Evolutionary conservation across 2,797 vertebrate species (phyloP).

Genomic region (Oceanodroma leucorhoa): DNA sequence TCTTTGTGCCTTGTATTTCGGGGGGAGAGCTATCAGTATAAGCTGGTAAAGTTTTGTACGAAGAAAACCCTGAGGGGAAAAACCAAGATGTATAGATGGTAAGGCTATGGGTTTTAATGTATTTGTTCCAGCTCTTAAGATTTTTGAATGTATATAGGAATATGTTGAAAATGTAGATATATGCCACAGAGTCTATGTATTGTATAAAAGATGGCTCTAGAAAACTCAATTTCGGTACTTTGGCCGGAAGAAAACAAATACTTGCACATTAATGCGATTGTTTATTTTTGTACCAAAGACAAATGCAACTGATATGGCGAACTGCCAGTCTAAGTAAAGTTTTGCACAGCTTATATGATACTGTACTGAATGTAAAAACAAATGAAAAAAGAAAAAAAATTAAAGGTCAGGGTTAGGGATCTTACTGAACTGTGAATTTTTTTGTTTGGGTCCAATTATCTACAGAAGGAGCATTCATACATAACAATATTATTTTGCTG

Average conservation of each 20-base stretch:
- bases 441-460: constrained; percentile 98
- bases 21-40: constrained; percentile 80
- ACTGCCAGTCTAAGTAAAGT: constrained; percentile 99
- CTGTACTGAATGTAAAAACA: constrained; percentile 99
- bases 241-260: constrained; percentile 87
- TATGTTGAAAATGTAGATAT: constrained; percentile 94
- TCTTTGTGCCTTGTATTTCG: constrained; percentile 99
- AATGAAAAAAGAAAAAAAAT: constrained; percentile 64
- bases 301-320: constrained; percentile 99
- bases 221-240: constrained; percentile 91
- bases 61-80: constrained; percentile 80
- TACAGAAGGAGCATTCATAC: constrained; percentile 95
- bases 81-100: constrained; percentile 80
- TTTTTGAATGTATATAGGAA: constrained; percentile 98
- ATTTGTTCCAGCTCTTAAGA: constrained; percentile 90
- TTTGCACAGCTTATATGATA: constrained; percentile 99
- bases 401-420: constrained; percentile 94
- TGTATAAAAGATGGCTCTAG: constrained; percentile 97
- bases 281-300: constrained; percentile 99
- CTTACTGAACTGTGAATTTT: constrained; percentile 99
- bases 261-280: constrained; percentile 97
- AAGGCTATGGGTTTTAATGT: constrained; percentile 85
- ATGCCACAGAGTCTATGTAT: constrained; percentile 99
- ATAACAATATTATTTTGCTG: constrained; percentile 82
- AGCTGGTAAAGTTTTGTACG: constrained; percentile 87